A percentile compares a stretch with the other conserved stretches of the same genome.
Evolutionary conservation across 2,113 vertebrate species (phyloP).

Genomic region (Albula goreensis): DNA sequence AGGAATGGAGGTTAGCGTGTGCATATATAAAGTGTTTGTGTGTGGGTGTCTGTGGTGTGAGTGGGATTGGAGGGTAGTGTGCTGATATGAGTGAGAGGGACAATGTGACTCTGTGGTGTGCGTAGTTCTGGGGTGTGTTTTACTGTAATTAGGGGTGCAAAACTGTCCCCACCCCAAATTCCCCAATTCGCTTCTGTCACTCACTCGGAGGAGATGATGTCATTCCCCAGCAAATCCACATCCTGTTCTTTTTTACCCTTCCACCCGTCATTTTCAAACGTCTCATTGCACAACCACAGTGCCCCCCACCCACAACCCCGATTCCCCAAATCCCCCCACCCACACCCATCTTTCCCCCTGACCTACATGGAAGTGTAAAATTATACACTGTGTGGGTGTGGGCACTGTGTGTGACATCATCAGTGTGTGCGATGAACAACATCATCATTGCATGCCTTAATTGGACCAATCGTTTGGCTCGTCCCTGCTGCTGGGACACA

Average conservation of each 20-base stretch:
- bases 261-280: no score
- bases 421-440: background rate
- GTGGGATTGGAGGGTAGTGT: no score
- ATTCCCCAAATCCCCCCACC: background rate
- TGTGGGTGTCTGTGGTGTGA: no score
- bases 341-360: background rate
- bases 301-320: no score
- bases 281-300: no score
- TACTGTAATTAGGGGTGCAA: background rate
- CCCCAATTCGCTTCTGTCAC: background rate
- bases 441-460: no score
- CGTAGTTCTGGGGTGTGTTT: background rate
- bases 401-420: no score
- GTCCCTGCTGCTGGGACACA: no score
- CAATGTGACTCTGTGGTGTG: background rate
- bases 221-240: background rate
- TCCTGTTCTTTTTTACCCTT: background rate
- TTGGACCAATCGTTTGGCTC: no score
- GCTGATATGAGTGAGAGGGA: no score
- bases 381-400: background rate
- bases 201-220: background rate
- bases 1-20: no score
- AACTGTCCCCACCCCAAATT: background rate
- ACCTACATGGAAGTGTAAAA: background rate
- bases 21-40: no score